Conservation (phyloP, 92 coral and sea anemone genomes). For the Hydrozoanthus gracilis region DNA sequence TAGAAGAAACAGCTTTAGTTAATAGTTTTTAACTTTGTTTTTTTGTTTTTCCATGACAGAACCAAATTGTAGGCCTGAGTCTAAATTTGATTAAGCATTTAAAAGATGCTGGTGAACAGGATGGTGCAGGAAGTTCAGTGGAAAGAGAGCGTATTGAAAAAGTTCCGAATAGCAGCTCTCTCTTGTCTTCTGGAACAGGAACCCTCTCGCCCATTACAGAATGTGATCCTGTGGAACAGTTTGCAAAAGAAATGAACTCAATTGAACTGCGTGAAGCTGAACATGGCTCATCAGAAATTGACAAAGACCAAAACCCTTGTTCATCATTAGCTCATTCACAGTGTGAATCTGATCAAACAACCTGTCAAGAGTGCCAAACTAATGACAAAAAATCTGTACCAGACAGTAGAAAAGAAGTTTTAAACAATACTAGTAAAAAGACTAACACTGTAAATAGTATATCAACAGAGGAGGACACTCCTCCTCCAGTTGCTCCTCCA, state of each 20-base stretch:
- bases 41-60: neutral
- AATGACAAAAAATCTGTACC: neutral
- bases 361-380: neutral
- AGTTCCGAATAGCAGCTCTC: neutral
- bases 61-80: neutral
- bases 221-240: constrained; percentile 34
- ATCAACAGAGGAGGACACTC: constrained; percentile 60
- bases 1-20: too few relatives aligned
- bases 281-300: neutral
- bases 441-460: constrained; percentile 43
- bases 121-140: neutral
- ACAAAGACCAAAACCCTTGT: neutral
- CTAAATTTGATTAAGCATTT: constrained; percentile 30
- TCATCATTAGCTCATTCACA: neutral
- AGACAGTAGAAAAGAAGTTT: neutral
- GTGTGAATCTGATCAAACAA: constrained; percentile 4
- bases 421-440: neutral
- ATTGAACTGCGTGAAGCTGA: neutral
- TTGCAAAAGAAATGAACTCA: neutral
- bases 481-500: constrained; percentile 97
- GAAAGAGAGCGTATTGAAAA: constrained; percentile 24
- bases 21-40: too few relatives aligned
- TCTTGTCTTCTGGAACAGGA: neutral
- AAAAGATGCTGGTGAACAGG: neutral
- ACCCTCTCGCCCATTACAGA: constrained; percentile 43